Evolutionary conservation across 2,888 invertebrate species (phyloP), one percentile per base, ranked within the genome.

Genomic region (Drosophila tanythrix): DNA sequence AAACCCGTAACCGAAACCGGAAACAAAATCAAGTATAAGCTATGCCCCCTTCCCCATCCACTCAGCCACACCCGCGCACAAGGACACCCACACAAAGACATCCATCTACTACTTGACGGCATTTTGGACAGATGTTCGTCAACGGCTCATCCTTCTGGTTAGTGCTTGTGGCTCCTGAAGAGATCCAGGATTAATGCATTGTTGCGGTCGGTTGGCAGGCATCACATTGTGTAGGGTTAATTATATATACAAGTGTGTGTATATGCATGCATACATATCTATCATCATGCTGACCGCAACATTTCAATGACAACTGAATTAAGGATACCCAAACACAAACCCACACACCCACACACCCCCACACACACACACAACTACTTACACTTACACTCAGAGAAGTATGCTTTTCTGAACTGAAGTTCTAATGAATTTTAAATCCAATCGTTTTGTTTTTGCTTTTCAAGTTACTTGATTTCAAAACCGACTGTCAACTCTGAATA

Each of bases 161-260:
- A 6, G 27, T 53, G 61, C 31, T 35, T 61, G 66, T 50, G 65
- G 58, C 48, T 40, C 15, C 27, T 13, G 25, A 57, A 7, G 36
- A 58, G 35, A 52, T 70, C 65, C 62, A 60, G 80, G 76, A 88
- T 84, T 82, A 88, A 85, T 88, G 85, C 75, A 77, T 83, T 73
- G 64, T 83, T 88, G 86, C 68, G 86, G 81, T 76, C 76, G 76
- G 69, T 71, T 66, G 68, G n/a, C 61, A 56, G 76, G 61, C 74
- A 71, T 66, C 71, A 57, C 55, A 73, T 81, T 69, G 73, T 70
- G 74, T 78, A 59, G 83, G 88, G 88, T 86, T 84, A 84, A 84
- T 84, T 84, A 88, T 88, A 76, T 76, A 62, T 68, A 71, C 64
- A 53, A 33, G 21, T 31, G 21, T 38, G 13, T 38, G 15, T 29